Conservation (phyloP, 2,113 vertebrate species). For the Alethe castanea region DNA sequence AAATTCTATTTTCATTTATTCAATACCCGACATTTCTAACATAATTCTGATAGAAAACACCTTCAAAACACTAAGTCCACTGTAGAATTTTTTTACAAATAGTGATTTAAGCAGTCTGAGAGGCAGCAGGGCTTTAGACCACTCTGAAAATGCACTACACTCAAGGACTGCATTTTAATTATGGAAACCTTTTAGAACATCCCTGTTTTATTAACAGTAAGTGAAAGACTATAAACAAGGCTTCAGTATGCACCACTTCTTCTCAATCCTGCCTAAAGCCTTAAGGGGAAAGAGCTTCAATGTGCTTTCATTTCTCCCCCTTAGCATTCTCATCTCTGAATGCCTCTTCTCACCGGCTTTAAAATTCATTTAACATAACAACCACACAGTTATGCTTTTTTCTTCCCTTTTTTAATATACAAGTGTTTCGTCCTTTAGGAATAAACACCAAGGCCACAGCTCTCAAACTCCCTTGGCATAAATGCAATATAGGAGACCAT, state of each 20-base stretch:
- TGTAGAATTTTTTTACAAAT: slow-evolving; percentile 16
- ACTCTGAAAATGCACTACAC: slow-evolving; percentile 22
- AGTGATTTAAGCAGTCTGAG: slow-evolving; percentile 36
- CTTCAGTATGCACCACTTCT: slow-evolving; percentile 57
- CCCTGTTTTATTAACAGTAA: slow-evolving; percentile 65
- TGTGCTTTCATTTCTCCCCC: slow-evolving; percentile 36
- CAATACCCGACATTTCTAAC: slow-evolving; percentile 18
- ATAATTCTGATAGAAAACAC: slow-evolving; percentile 13
- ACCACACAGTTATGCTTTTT: slow-evolving; percentile 18
- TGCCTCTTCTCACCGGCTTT: slow-evolving; percentile 39
- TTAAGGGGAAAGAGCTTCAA: slow-evolving; percentile 26
- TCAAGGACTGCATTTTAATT: slow-evolving; percentile 63
- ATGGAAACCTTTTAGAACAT: slow-evolving; percentile 66
- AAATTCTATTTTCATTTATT: slow-evolving; percentile 49
- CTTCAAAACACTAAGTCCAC: slow-evolving; percentile 1
- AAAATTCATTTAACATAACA: slow-evolving; percentile 63
- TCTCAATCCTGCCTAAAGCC: slow-evolving; percentile 34
- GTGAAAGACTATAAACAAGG: slow-evolving; percentile 62
- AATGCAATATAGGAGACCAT: neutral
- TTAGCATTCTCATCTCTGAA: slow-evolving; percentile 45
- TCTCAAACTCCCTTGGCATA: neutral
- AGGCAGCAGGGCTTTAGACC: slow-evolving; percentile 17
- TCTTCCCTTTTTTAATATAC: neutral
- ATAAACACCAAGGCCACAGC: slow-evolving; percentile 18
- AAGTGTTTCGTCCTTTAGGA: slow-evolving; percentile 24